Conservation (phyloP, 2,797 vertebrate species). For the Enteromius fasciolatus region DNA sequence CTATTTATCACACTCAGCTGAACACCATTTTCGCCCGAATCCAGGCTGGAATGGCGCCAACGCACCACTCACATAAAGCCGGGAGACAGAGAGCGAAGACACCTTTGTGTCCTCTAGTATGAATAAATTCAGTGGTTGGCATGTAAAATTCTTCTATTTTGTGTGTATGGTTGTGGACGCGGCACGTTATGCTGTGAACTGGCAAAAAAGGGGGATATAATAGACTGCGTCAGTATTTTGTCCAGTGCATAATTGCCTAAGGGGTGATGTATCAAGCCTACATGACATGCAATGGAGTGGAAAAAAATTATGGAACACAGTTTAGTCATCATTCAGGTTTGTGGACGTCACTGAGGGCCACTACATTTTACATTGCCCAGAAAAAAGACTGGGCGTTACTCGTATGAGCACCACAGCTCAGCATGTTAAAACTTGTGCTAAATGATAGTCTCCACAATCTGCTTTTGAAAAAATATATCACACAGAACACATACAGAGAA, state of each 20-base stretch:
- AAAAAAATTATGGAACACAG: constrained; percentile 22
- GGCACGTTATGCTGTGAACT: constrained; percentile 69
- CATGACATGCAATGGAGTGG: constrained; percentile 17
- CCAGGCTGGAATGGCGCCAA: constrained; percentile 74
- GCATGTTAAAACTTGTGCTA: not conserved
- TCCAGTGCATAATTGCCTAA: constrained; percentile 51
- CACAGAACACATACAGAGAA: too few relatives aligned
- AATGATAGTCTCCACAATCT: not conserved
- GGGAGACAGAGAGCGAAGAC: constrained; percentile 69
- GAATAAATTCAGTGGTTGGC: constrained; percentile 78
- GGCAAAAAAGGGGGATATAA: constrained; percentile 67
- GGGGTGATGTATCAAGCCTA: constrained; percentile 51
- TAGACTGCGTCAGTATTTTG: constrained; percentile 65
- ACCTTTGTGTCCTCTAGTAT: constrained; percentile 76
- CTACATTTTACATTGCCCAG: not conserved
- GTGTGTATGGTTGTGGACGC: constrained; percentile 62
- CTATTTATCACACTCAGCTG: constrained; percentile 72
- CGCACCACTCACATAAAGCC: constrained; percentile 74
- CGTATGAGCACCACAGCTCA: not conserved
- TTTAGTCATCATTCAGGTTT: constrained; percentile 33
- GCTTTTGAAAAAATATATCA: too few relatives aligned
- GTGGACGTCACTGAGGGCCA: not conserved
- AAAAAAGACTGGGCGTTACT: not conserved
- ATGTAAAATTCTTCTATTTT: constrained; percentile 76
- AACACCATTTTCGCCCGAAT: constrained; percentile 66